These are phyloP conservation scores for Laupala kohalensis DNA, from an alignment of 1,140 invertebrate genomes.

Conservation along the genomic window DNA sequence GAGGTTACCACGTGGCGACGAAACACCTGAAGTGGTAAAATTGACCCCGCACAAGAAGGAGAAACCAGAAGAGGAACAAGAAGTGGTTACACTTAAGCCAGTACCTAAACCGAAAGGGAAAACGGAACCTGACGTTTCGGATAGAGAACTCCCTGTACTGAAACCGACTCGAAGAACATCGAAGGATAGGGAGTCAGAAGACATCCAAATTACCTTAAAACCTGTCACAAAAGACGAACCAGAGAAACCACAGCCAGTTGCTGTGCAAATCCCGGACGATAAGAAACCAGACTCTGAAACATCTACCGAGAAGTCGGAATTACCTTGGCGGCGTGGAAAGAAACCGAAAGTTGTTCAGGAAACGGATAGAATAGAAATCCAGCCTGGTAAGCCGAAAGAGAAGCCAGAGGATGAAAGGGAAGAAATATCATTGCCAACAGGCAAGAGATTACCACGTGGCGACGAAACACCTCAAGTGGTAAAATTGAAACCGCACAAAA, in stretches of 20 bases:
- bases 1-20: constrained; percentile 20
- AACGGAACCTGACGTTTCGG: too few relatives aligned
- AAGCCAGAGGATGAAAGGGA: not conserved
- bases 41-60: constrained; percentile 14
- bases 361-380: not conserved
- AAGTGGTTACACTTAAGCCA: constrained; percentile 16
- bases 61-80: constrained; percentile 22
- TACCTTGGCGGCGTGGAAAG: constrained; percentile 7
- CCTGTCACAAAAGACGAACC: constrained; percentile 8
- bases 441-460: not conserved
- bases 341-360: not conserved
- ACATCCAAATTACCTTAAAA: too few relatives aligned
- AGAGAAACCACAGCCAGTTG: constrained; percentile 8
- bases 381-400: not conserved
- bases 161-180: too few relatives aligned
- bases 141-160: too few relatives aligned
- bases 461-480: not conserved
- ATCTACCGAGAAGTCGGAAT: not conserved
- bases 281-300: not conserved
- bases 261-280: constrained; percentile 1
- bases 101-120: constrained; percentile 13
- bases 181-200: too few relatives aligned
- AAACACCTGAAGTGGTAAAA: constrained; percentile 16
- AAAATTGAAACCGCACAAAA: not conserved
- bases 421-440: not conserved